These are phyloP conservation scores for Hermaeophaga mercurialis DNA, from an alignment of 2,888 invertebrate species.

Conservation along the genomic window DNA sequence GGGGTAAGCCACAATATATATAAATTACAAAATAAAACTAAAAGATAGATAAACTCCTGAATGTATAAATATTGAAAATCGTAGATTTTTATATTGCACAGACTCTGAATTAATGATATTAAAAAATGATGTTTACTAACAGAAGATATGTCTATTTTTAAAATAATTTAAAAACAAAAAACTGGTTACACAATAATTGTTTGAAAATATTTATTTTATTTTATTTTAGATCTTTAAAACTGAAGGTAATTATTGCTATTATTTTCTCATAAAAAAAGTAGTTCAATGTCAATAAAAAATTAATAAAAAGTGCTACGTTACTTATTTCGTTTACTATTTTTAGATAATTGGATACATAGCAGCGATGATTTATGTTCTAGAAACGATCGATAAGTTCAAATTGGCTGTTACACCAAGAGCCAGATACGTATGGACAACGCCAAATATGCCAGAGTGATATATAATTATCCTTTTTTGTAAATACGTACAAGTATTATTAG, in stretches of 20 bases:
- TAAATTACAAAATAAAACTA: too few relatives aligned
- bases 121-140: too few relatives aligned
- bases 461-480: background rate
- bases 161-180: too few relatives aligned
- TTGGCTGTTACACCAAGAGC: constrained; percentile 41
- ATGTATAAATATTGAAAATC: too few relatives aligned
- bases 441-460: constrained; percentile 42
- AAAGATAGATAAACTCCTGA: too few relatives aligned
- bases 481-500: background rate
- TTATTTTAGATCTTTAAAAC: too few relatives aligned
- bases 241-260: background rate
- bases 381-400: constrained; percentile 43
- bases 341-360: constrained; percentile 41
- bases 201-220: too few relatives aligned
- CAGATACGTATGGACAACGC: constrained; percentile 46
- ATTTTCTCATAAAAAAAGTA: background rate
- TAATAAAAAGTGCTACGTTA: background rate
- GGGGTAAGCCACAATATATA: constrained; percentile 42
- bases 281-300: background rate
- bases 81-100: too few relatives aligned
- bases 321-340: background rate
- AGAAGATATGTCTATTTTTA: too few relatives aligned
- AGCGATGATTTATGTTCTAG: constrained; percentile 40
- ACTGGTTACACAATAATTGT: too few relatives aligned
- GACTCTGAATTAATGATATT: too few relatives aligned